A percentile compares a stretch with the other conserved stretches of the same genome.
Conservation (phyloP, 2,888 invertebrate species). For the Plemyria rubiginata region DNA sequence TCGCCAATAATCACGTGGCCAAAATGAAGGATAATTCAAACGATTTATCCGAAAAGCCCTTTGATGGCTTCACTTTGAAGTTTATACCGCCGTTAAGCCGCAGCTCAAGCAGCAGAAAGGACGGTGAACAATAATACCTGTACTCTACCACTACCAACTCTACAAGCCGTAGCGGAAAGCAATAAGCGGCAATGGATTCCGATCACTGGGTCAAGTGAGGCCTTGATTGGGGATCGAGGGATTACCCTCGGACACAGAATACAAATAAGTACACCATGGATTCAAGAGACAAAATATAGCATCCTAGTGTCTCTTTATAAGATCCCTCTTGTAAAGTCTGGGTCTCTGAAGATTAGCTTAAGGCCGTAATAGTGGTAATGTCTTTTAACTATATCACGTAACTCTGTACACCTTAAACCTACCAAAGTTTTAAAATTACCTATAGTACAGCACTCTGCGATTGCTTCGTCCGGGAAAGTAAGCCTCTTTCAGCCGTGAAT, state of each 20-base stretch:
- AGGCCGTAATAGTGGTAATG: slow-evolving; percentile 31
- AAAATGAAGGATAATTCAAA: slow-evolving; percentile 21
- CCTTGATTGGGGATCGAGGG: slow-evolving; percentile 45
- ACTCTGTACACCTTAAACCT: background rate
- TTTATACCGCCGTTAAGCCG: slow-evolving; percentile 27
- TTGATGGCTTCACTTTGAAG: slow-evolving; percentile 28
- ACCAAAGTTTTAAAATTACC: no score
- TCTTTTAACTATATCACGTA: slow-evolving; percentile 15
- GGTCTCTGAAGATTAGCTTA: slow-evolving; percentile 33
- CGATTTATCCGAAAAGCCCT: slow-evolving; percentile 20
- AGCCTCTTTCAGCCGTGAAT: no score
- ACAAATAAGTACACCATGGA: background rate
- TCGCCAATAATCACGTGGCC: background rate
- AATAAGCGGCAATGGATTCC: slow-evolving; percentile 40
- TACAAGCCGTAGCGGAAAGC: slow-evolving; percentile 38
- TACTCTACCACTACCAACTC: no score
- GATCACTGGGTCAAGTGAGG: slow-evolving; percentile 42
- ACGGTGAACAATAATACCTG: slow-evolving; percentile 23
- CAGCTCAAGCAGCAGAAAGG: slow-evolving; percentile 18
- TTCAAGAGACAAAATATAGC: slow-evolving; percentile 42
- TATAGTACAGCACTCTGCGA: no score
- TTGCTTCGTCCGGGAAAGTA: no score
- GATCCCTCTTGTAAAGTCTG: slow-evolving; percentile 34
- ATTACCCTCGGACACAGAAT: slow-evolving; percentile 30
- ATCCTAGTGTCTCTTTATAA: slow-evolving; percentile 37